Evolutionary conservation across 2,888 invertebrate genomes (phyloP).

Genomic region (Lymantria monacha): DNA sequence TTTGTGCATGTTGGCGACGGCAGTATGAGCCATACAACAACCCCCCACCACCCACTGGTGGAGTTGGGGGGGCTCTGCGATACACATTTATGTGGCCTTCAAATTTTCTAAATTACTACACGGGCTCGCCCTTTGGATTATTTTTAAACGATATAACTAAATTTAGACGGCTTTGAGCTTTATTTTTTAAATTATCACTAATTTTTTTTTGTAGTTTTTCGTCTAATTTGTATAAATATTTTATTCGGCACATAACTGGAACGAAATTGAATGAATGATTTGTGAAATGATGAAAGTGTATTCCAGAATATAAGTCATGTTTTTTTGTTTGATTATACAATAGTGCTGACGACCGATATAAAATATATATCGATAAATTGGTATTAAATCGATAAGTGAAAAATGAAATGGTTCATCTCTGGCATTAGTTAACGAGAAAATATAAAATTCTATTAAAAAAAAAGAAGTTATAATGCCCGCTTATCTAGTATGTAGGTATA

Average conservation of each 20-base stretch:
- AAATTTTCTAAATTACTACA: conserved; percentile 47
- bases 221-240: conserved; percentile 44
- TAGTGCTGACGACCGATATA: conserved; percentile 31
- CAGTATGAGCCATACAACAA: too few species aligned
- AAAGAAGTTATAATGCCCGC: conserved; percentile 45
- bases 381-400: conserved; percentile 18
- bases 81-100: conserved; percentile 53
- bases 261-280: conserved; percentile 30
- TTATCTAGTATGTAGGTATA: conserved; percentile 75
- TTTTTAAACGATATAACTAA: conserved; percentile 34
- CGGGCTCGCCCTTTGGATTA: conserved; percentile 24
- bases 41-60: background rate
- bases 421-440: conserved; percentile 22
- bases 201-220: conserved; percentile 19
- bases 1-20: conserved; percentile 17
- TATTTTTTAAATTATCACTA: conserved; percentile 43
- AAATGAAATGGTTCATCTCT: conserved; percentile 17
- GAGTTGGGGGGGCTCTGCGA: conserved; percentile 7
- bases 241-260: conserved; percentile 29
- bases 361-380: conserved; percentile 17
- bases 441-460: conserved; percentile 33
- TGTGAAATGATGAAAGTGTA: conserved; percentile 27
- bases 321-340: conserved; percentile 41
- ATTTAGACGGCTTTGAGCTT: conserved; percentile 52
- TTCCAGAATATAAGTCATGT: conserved; percentile 44